Evolutionary conservation across 1,140 invertebrate species (phyloP).

Genomic region (Lanistes nyassanus): DNA sequence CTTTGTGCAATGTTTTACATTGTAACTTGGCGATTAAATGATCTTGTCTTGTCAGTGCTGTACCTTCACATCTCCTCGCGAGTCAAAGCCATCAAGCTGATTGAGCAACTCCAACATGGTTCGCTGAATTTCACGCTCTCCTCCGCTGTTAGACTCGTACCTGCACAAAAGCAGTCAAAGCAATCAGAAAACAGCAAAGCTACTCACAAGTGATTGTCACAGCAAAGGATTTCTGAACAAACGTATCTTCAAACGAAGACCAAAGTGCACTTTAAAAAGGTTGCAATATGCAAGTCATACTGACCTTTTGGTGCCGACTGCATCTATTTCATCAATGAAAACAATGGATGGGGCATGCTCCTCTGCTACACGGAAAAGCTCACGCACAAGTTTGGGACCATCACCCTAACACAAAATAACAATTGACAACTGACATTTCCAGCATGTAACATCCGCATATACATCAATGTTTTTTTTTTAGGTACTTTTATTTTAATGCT

Average conservation of each 20-base stretch:
- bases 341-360: conserved; percentile 99
- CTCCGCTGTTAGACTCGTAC: conserved; percentile 99
- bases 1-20: no score
- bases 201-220: not conserved
- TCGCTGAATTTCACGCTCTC: conserved; percentile 98
- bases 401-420: conserved; percentile 78
- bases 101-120: conserved; percentile 99
- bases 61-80: conserved; percentile 93
- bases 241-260: no score
- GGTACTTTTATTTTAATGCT: conserved; percentile 19
- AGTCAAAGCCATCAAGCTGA: conserved; percentile 99
- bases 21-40: no score
- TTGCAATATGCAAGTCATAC: not conserved
- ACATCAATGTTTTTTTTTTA: not conserved
- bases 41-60: no score
- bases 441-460: not conserved
- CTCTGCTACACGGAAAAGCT: conserved; percentile 97
- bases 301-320: conserved; percentile 95
- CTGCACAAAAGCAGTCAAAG: conserved; percentile 59
- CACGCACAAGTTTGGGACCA: conserved; percentile 97
- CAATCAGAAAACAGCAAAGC: not conserved
- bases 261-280: no score
- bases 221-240: no score
- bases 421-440: not conserved
- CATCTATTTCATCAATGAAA: conserved; percentile 99